Conservation (phyloP, 2,888 invertebrate genomes). For the Drosophila conformis region DNA sequence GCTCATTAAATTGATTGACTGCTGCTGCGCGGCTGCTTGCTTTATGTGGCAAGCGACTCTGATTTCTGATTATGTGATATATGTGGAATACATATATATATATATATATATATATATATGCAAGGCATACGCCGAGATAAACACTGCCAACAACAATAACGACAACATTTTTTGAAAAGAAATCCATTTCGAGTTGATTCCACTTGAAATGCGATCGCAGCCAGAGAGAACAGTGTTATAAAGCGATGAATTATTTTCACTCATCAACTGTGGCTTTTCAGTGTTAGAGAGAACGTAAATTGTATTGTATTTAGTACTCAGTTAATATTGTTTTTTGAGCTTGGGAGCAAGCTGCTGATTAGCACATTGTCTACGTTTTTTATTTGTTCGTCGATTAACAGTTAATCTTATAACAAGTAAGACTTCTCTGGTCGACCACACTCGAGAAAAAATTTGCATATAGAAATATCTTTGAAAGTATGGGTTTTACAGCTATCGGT, state of each 20-base stretch:
- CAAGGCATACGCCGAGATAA: background rate
- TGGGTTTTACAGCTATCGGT: background rate
- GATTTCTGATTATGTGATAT: slow-evolving; percentile 42
- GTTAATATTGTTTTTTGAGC: background rate
- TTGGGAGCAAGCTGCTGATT: background rate
- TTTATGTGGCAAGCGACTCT: slow-evolving; percentile 24
- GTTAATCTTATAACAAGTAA: background rate
- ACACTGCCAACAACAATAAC: background rate
- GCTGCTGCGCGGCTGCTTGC: slow-evolving; percentile 18
- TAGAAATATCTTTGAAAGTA: background rate
- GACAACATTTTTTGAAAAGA: slow-evolving; percentile 21
- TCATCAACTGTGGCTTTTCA: background rate
- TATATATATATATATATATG: background rate
- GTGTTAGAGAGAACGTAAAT: background rate
- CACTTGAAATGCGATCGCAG: slow-evolving; percentile 6
- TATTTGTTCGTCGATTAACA: background rate
- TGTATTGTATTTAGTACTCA: background rate
- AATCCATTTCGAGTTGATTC: slow-evolving; percentile 13
- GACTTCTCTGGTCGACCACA: too few species aligned
- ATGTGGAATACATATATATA: background rate
- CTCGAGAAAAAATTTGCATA: too few species aligned
- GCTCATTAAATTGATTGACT: slow-evolving; percentile 65
- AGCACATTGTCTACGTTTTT: background rate
- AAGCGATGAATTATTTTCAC: background rate
- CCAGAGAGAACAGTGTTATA: background rate